phyloP scores from a whole-genome alignment of 1,140 invertebrate species.

The Caenorhabditis inopinata region DNA sequence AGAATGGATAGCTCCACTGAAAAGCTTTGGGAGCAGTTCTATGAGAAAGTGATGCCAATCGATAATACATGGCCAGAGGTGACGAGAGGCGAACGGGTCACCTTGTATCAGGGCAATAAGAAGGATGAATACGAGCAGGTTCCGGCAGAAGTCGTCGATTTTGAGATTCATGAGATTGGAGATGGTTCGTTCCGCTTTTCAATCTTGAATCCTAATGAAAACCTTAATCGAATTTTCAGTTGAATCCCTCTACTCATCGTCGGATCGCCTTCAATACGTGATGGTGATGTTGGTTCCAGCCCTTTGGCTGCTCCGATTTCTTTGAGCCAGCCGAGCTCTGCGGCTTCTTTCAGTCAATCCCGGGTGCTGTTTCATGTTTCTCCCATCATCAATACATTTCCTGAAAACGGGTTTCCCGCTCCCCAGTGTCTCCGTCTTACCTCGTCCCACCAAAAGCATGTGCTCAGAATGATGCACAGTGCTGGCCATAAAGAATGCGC shows the following conservation, averaged over 20 bases:
- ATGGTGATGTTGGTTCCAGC: neutral
- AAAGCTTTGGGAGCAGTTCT: slow-evolving; percentile 33
- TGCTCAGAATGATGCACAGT: too few species aligned
- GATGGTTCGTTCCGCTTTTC: neutral
- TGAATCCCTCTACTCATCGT: neutral
- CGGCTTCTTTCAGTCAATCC: neutral
- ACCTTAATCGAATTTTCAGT: slow-evolving; percentile 4
- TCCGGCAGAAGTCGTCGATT: slow-evolving; percentile 27
- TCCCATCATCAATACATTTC: neutral
- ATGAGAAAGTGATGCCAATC: slow-evolving; percentile 32
- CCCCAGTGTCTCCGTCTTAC: neutral
- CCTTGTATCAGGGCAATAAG: slow-evolving; percentile 30
- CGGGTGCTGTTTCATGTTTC: neutral
- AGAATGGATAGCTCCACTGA: neutral
- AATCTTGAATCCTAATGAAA: neutral
- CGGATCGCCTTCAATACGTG: neutral
- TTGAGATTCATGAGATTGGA: slow-evolving; percentile 45
- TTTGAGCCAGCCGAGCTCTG: neutral
- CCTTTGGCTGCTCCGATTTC: neutral
- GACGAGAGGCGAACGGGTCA: slow-evolving; percentile 30
- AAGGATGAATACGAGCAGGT: slow-evolving; percentile 36
- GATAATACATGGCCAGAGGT: slow-evolving; percentile 25
- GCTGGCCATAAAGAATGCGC: too few species aligned
- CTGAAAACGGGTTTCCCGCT: neutral
- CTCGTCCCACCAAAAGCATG: too few species aligned